These are phyloP conservation scores for Agelastica alni DNA, from an alignment of 2,888 invertebrate species.

Conservation along the genomic window DNA sequence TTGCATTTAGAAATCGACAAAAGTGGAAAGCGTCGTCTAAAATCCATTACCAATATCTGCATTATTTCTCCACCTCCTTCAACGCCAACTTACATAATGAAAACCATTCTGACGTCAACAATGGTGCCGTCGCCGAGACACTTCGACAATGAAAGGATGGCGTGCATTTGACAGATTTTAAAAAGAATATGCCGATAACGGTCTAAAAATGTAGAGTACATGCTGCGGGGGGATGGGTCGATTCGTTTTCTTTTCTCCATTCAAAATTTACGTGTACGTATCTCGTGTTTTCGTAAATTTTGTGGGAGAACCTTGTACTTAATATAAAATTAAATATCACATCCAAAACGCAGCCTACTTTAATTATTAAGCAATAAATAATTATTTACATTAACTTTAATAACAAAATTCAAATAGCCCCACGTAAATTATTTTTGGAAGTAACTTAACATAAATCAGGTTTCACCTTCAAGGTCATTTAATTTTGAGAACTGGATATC, in stretches of 20 bases:
- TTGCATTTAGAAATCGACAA: slow-evolving; percentile 49
- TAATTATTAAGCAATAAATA: too few species aligned
- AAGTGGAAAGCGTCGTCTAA: slow-evolving; percentile 49
- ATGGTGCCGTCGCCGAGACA: slow-evolving; percentile 53
- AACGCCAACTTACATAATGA: slow-evolving; percentile 56
- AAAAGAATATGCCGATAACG: slow-evolving; percentile 44
- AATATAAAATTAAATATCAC: too few species aligned
- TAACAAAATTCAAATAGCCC: too few species aligned
- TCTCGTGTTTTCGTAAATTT: slow-evolving; percentile 14
- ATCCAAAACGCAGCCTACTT: too few species aligned
- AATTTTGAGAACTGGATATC: too few species aligned
- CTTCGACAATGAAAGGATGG: slow-evolving; percentile 48
- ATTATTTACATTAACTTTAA: too few species aligned
- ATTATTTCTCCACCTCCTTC: slow-evolving; percentile 54
- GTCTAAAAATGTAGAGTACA: slow-evolving; percentile 31
- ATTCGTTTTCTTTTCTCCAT: slow-evolving; percentile 13
- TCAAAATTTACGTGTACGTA: slow-evolving; percentile 13
- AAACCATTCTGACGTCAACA: slow-evolving; percentile 52
- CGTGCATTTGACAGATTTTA: slow-evolving; percentile 56
- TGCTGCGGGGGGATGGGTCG: slow-evolving; percentile 8
- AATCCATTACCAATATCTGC: slow-evolving; percentile 57
- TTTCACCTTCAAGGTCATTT: too few species aligned
- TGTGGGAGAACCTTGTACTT: too few species aligned
- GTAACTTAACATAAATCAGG: too few species aligned
- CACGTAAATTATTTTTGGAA: too few species aligned